A percentile compares a stretch with the other conserved stretches of the same genome.
Conservation (phyloP, 2,113 vertebrate species). For the Columba janthina region DNA sequence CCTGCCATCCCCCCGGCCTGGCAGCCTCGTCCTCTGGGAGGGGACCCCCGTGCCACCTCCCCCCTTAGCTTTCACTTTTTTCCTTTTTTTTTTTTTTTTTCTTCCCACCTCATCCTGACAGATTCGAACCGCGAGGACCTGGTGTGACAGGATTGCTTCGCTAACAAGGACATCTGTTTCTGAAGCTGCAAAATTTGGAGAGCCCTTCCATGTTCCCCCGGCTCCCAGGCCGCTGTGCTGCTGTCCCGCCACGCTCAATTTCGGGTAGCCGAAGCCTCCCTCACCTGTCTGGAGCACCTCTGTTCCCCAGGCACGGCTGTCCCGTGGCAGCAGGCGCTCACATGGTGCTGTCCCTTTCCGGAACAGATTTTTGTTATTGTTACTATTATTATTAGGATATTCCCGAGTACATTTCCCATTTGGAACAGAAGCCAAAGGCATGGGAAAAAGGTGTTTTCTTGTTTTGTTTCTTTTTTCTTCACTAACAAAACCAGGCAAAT, state of each 20-base stretch:
- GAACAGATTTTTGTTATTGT: not conserved
- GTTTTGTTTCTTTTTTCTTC: not conserved
- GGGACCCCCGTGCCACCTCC: rapidly evolving
- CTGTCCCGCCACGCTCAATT: not conserved
- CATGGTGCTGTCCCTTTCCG: not conserved
- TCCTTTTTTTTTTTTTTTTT: too few relatives aligned
- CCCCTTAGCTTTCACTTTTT: too few relatives aligned
- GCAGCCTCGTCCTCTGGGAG: too few relatives aligned
- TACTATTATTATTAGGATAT: not conserved
- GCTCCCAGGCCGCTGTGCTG: rapidly evolving
- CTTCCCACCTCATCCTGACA: too few relatives aligned
- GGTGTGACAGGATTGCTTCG: not conserved
- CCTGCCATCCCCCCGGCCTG: not conserved
- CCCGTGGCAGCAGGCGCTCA: not conserved
- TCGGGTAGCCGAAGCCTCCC: rapidly evolving
- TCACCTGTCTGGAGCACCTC: rapidly evolving
- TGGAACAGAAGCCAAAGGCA: not conserved
- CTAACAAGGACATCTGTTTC: not conserved
- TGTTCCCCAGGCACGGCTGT: not conserved
- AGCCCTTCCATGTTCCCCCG: too few relatives aligned
- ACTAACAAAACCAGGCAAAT: not conserved
- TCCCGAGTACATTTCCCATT: not conserved
- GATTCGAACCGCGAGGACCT: not conserved
- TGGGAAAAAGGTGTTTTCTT: not conserved
- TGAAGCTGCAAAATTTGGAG: not conserved